Percentiles rank a stretch among this genome's conserved stretches.
Evolutionary conservation across 2,113 vertebrate species (phyloP).

Genomic region (Elachura formosa): DNA sequence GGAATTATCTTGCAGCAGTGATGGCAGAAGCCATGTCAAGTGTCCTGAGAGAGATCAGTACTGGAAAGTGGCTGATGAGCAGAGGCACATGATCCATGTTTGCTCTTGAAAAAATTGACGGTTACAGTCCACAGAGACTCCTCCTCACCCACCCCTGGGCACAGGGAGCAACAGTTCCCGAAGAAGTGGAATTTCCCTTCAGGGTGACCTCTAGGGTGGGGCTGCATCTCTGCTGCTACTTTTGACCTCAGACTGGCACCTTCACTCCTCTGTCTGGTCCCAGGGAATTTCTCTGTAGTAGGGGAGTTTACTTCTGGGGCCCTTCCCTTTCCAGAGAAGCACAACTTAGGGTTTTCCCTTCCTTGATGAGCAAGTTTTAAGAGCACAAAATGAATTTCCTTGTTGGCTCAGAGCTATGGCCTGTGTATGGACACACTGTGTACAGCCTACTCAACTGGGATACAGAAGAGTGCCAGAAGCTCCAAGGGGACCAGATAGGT

Average conservation of each 20-base stretch:
- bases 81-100: background rate
- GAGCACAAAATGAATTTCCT: background rate
- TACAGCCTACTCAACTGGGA: background rate
- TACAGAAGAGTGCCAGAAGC: background rate
- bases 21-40: background rate
- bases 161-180: rapidly evolving
- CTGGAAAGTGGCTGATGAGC: rapidly evolving
- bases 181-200: background rate
- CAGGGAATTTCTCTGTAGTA: background rate
- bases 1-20: background rate
- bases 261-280: background rate
- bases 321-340: background rate
- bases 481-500: background rate
- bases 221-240: background rate
- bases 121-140: background rate
- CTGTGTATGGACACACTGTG: background rate
- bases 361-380: background rate
- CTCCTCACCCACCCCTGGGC: background rate
- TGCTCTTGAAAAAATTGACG: rapidly evolving
- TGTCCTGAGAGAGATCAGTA: background rate
- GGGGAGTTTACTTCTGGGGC: background rate
- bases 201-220: background rate
- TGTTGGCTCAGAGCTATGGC: background rate
- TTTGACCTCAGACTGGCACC: background rate
- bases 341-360: background rate